A percentile compares a stretch with the other conserved stretches of the same genome.
Evolutionary conservation across 1,140 invertebrate species (phyloP).

Genomic region (Venturia canescens): DNA sequence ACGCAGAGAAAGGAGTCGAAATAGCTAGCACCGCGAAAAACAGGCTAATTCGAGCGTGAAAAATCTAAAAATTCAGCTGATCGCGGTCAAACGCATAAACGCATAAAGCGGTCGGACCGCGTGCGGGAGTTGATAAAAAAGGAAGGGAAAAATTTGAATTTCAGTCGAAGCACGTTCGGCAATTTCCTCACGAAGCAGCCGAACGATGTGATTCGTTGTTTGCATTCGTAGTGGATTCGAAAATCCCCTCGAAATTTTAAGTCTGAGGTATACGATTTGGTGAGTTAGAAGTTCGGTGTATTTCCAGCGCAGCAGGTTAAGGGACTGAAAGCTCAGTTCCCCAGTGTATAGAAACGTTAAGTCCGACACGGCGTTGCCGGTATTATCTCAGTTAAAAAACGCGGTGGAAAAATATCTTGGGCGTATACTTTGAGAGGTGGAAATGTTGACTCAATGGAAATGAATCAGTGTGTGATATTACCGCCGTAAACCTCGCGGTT

Average conservation of each 20-base stretch:
- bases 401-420: background rate
- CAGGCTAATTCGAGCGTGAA: too few relatives aligned
- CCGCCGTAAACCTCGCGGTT: background rate
- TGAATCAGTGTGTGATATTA: constrained; percentile 3
- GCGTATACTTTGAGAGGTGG: constrained; percentile 12
- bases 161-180: background rate
- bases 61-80: too few relatives aligned
- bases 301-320: background rate
- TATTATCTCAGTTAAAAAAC: background rate
- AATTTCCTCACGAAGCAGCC: background rate
- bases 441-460: constrained; percentile 20
- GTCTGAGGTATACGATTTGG: background rate
- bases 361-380: too few relatives aligned
- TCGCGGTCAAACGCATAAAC: too few relatives aligned
- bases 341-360: background rate
- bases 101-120: background rate
- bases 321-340: too few relatives aligned
- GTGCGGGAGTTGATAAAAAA: background rate
- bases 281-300: background rate
- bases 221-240: background rate
- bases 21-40: too few relatives aligned
- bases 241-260: background rate
- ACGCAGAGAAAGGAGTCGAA: too few relatives aligned
- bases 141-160: background rate
- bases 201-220: background rate